Conservation (phyloP, 2,113 vertebrate genomes). For the Lamprotornis superbus region DNA sequence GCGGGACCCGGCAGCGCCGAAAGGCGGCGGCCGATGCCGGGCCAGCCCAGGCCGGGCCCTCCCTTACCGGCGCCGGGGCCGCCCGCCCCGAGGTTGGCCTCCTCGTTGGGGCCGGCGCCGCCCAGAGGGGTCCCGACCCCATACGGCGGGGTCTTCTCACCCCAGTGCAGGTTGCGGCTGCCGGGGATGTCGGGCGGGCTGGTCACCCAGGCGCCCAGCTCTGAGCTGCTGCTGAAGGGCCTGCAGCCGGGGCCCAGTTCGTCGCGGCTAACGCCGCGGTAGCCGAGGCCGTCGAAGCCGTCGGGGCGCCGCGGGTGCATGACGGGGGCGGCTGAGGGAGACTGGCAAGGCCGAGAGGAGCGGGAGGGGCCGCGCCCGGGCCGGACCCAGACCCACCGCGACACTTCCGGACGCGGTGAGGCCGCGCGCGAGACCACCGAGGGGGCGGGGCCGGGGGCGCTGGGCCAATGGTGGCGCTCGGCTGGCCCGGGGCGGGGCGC, state of each 20-base stretch:
- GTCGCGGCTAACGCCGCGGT: constrained; percentile 80
- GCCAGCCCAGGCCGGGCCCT: not conserved
- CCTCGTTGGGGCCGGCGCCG: constrained; percentile 67
- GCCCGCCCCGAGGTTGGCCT: constrained; percentile 4
- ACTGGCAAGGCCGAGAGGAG: fast-evolving
- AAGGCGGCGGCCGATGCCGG: not conserved
- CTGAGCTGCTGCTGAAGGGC: constrained; percentile 75
- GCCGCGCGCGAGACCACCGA: too few relatives aligned
- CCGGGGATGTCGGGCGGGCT: constrained; percentile 93
- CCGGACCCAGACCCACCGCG: fast-evolving
- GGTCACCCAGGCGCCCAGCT: constrained; percentile 87
- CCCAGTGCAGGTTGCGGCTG: constrained; percentile 91
- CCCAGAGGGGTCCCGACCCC: constrained; percentile 68
- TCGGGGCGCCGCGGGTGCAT: constrained; percentile 92
- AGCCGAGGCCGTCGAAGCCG: constrained; percentile 89
- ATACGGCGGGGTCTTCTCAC: constrained; percentile 82
- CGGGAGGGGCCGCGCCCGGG: not conserved
- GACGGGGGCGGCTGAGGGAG: not conserved
- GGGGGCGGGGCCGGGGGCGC: not conserved
- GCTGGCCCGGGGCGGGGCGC: not conserved
- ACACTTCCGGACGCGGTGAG: not conserved
- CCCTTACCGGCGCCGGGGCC: constrained; percentile 68
- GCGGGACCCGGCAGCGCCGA: not conserved
- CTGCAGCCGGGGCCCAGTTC: constrained; percentile 74
- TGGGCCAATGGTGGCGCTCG: not conserved